Conservation (phyloP, 1,140 invertebrate genomes). For the Drosophila quadrilineata region DNA sequence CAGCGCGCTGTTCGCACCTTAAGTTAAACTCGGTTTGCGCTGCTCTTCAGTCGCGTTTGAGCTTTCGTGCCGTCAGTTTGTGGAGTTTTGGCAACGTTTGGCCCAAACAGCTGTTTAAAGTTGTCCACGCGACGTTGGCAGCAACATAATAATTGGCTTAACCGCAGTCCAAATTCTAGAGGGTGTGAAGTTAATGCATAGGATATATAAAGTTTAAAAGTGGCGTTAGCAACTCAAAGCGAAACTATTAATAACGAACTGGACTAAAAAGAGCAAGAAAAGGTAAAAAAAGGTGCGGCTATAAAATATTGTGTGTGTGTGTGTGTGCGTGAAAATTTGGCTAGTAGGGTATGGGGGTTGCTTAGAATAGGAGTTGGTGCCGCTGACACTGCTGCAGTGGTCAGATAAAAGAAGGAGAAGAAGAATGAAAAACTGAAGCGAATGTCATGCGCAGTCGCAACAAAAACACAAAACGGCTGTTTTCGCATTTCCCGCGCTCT, state of each 20-base stretch:
- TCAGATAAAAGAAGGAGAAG: too few relatives aligned
- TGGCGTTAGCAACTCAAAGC: background rate
- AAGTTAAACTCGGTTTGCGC: too few relatives aligned
- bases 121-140: conserved; percentile 23
- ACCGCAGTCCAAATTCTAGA: conserved; percentile 47
- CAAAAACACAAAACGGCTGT: conserved; percentile 66
- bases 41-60: conserved; percentile 61
- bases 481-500: conserved; percentile 66
- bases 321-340: conserved; percentile 25
- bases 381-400: conserved; percentile 12
- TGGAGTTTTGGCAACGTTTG: conserved; percentile 38
- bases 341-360: too few relatives aligned
- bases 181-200: conserved; percentile 6
- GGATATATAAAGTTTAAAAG: conserved; percentile 9
- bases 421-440: background rate
- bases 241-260: background rate
- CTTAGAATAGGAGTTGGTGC: conserved; percentile 15
- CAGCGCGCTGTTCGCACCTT: background rate
- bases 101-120: background rate
- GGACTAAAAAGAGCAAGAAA: background rate
- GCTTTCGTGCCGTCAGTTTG: conserved; percentile 68
- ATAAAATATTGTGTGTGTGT: too few relatives aligned
- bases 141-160: conserved; percentile 58
- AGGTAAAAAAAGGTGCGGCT: conserved; percentile 45
- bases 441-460: conserved; percentile 34